A percentile compares a stretch with the other conserved stretches of the same genome.
Evolutionary conservation across 2,888 invertebrate genomes (phyloP).

Genomic region (Colostygia pectinataria): DNA sequence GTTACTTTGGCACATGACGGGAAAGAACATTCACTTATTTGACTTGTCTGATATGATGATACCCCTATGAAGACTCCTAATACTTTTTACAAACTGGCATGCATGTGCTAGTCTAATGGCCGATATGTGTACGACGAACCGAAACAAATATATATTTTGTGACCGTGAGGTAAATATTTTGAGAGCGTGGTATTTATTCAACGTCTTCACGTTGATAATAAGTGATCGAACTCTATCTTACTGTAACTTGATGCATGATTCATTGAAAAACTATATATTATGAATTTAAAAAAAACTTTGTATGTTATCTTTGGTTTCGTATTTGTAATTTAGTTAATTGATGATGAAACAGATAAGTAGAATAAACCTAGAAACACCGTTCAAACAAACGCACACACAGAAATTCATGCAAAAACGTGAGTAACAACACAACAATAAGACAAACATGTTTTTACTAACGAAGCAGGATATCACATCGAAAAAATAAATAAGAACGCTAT

Average conservation of each 20-base stretch:
- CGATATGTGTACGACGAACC: not conserved
- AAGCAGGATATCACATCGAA: slow-evolving; percentile 1
- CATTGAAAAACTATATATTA: too few relatives aligned
- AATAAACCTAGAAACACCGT: slow-evolving; percentile 5
- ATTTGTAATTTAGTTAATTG: too few relatives aligned
- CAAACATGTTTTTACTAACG: not conserved
- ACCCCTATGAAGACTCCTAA: too few relatives aligned
- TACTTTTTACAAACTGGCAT: too few relatives aligned
- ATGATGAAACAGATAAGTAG: not conserved
- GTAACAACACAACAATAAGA: slow-evolving; percentile 10
- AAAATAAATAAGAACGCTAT: not conserved
- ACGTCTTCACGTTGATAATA: slow-evolving; percentile 8
- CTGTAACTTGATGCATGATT: too few relatives aligned
- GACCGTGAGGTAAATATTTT: slow-evolving; percentile 14
- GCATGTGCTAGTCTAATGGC: not conserved
- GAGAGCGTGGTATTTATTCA: slow-evolving; percentile 14
- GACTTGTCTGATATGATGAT: too few relatives aligned
- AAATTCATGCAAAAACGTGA: slow-evolving; percentile 24
- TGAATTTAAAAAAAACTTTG: too few relatives aligned
- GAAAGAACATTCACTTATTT: too few relatives aligned
- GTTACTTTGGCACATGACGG: slow-evolving; percentile 1
- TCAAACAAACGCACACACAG: slow-evolving; percentile 12
- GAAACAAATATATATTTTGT: too few relatives aligned
- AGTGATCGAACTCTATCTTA: slow-evolving; percentile 3
- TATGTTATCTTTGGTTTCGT: too few relatives aligned